These are phyloP conservation scores for Papilio glaucus DNA, from an alignment of 1,140 invertebrate genomes.

Conservation along the genomic window DNA sequence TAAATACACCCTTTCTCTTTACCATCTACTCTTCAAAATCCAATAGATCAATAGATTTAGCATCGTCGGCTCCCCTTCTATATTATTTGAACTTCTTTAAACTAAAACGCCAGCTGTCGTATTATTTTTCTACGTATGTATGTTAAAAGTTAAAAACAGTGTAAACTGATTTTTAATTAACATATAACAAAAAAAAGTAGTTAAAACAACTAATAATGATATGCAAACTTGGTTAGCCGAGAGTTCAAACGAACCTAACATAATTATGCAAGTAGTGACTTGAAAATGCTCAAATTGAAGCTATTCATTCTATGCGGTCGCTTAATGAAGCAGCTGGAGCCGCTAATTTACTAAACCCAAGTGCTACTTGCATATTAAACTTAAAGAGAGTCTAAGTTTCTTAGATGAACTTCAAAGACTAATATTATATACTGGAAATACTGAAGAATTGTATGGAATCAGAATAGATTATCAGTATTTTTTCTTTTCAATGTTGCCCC, in stretches of 20 bases:
- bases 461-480: too few relatives aligned
- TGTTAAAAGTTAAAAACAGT: background rate
- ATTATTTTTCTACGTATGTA: background rate
- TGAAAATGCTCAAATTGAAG: constrained; percentile 46
- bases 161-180: background rate
- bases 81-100: background rate
- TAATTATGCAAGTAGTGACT: constrained; percentile 38
- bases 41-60: too few relatives aligned
- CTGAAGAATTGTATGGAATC: too few relatives aligned
- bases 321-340: constrained; percentile 52
- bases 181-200: background rate
- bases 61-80: too few relatives aligned
- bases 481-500: too few relatives aligned
- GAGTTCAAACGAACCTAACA: constrained; percentile 34
- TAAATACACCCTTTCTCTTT: too few relatives aligned
- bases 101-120: background rate
- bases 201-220: constrained; percentile 28
- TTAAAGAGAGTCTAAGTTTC: constrained; percentile 39
- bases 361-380: constrained; percentile 53
- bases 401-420: constrained; percentile 28
- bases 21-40: too few relatives aligned
- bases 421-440: too few relatives aligned
- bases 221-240: constrained; percentile 26
- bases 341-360: constrained; percentile 56
- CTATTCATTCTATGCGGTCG: constrained; percentile 47